Evolutionary conservation across 2,888 invertebrate species (phyloP).

Genomic region (Atherix ibis): DNA sequence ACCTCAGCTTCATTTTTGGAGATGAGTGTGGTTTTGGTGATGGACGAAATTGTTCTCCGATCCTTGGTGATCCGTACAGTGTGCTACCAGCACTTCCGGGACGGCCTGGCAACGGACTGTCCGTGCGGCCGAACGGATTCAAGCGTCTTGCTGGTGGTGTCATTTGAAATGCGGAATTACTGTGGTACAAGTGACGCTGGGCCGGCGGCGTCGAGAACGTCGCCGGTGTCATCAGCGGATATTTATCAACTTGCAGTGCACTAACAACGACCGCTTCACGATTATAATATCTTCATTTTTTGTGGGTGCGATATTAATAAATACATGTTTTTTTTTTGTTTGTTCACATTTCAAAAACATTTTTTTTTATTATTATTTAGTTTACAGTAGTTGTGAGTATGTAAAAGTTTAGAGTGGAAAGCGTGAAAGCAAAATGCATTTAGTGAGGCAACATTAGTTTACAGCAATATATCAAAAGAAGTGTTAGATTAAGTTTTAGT

Average conservation of each 20-base stretch:
- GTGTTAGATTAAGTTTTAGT: too few relatives aligned
- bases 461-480: constrained; percentile 1
- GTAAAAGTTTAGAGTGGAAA: constrained; percentile 8
- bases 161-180: constrained; percentile 46
- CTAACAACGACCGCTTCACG: constrained; percentile 85
- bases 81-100: constrained; percentile 45
- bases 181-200: constrained; percentile 39
- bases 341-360: background rate
- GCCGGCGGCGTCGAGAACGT: constrained; percentile 60
- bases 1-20: constrained; percentile 89
- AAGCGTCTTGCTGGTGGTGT: constrained; percentile 51
- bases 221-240: constrained; percentile 77
- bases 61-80: constrained; percentile 41
- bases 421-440: constrained; percentile 12
- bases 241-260: constrained; percentile 83
- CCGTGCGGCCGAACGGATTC: constrained; percentile 23
- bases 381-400: constrained; percentile 3
- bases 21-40: constrained; percentile 58
- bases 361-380: constrained; percentile 2
- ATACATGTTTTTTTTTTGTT: background rate
- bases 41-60: constrained; percentile 38
- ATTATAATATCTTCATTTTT: constrained; percentile 70
- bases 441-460: constrained; percentile 4
- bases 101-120: constrained; percentile 42
- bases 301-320: background rate